Evolutionary conservation across 2,888 invertebrate genomes (phyloP).

Genomic region (Chouioia cunea): DNA sequence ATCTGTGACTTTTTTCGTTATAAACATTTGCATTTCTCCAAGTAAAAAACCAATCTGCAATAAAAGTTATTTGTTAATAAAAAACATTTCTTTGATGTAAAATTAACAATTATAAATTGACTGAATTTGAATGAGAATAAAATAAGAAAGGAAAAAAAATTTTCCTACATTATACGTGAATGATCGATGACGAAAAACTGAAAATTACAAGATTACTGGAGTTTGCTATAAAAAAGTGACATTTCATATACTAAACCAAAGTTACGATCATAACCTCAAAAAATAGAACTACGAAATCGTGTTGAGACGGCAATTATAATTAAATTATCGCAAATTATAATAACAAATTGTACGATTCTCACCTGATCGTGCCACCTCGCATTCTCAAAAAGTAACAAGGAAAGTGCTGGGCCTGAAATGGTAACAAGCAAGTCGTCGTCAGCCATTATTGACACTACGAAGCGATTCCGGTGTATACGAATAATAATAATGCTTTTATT

Average conservation of each 20-base stretch:
- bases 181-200: too few species aligned
- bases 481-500: too few species aligned
- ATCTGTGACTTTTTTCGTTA: constrained; percentile 79
- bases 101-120: neutral
- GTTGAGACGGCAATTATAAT: neutral
- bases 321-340: neutral
- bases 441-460: constrained; percentile 33
- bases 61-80: constrained; percentile 18
- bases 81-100: neutral
- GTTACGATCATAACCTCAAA: too few species aligned
- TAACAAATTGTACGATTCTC: constrained; percentile 41
- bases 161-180: neutral
- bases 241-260: neutral
- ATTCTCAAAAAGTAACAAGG: constrained; percentile 78
- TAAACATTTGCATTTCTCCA: constrained; percentile 75
- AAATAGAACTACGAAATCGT: too few species aligned
- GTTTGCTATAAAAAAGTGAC: too few species aligned
- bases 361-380: constrained; percentile 75
- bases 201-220: too few species aligned
- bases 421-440: constrained; percentile 61
- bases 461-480: too few species aligned
- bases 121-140: constrained; percentile 1
- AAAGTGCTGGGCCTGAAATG: constrained; percentile 75
- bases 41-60: constrained; percentile 76
- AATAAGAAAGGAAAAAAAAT: constrained; percentile 5